Evolutionary conservation across 2,113 vertebrate species (phyloP).

Genomic region (Proteles cristata): DNA sequence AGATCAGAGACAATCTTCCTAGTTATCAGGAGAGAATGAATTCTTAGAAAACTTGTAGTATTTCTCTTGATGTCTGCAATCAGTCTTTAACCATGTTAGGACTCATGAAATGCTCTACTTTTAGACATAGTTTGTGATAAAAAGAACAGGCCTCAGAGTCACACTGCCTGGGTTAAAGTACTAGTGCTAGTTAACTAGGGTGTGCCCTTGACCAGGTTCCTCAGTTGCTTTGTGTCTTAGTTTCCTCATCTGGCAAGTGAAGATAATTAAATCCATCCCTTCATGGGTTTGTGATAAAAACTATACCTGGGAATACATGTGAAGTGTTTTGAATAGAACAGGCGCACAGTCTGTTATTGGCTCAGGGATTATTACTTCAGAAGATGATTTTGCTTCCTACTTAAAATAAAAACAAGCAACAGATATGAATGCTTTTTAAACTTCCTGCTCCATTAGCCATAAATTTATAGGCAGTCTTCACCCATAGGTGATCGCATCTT

Average conservation of each 20-base stretch:
- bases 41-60: not conserved
- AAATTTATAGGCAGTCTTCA: not conserved
- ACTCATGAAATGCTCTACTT: not conserved
- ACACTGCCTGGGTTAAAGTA: not conserved
- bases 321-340: not conserved
- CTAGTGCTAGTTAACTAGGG: not conserved
- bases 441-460: not conserved
- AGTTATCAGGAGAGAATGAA: not conserved
- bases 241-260: not conserved
- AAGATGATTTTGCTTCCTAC: slow-evolving; percentile 27
- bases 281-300: not conserved
- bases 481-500: not conserved
- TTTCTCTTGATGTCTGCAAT: not conserved
- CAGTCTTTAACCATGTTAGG: not conserved
- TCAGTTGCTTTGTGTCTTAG: not conserved
- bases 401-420: slow-evolving; percentile 33
- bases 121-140: not conserved
- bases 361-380: not conserved
- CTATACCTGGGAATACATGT: not conserved
- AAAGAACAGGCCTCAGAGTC: not conserved
- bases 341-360: not conserved
- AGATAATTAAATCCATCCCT: not conserved
- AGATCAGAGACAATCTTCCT: not conserved
- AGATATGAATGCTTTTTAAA: not conserved
- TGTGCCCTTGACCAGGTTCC: not conserved